A percentile compares a stretch with the other conserved stretches of the same genome.
These are phyloP conservation scores for Verasper variegatus DNA, from an alignment of 2,113 vertebrate species.

Conservation along the genomic window DNA sequence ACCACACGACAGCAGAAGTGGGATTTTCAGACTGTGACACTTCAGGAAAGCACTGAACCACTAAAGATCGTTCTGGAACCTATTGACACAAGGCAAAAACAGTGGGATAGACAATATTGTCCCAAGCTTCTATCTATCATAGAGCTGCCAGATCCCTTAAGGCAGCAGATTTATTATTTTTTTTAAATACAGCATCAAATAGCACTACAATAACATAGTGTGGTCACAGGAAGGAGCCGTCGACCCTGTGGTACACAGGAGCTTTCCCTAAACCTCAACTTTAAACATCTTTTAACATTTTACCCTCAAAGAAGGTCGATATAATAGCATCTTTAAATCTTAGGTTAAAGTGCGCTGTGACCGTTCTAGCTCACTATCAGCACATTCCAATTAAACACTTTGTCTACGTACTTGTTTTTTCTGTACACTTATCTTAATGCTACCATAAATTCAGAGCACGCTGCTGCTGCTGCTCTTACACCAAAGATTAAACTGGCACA, in stretches of 20 bases:
- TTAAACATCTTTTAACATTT: slow-evolving; percentile 29
- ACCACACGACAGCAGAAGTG: neutral
- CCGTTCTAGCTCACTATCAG: slow-evolving; percentile 7
- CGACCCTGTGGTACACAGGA: slow-evolving; percentile 70
- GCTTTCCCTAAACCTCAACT: slow-evolving; percentile 45
- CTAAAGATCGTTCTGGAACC: slow-evolving; percentile 17
- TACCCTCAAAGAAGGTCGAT: slow-evolving; percentile 38
- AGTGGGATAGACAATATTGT: slow-evolving; percentile 31
- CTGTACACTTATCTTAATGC: slow-evolving; percentile 76
- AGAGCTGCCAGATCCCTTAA: slow-evolving; percentile 39
- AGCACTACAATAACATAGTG: slow-evolving; percentile 68
- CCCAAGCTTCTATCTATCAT: slow-evolving; percentile 31
- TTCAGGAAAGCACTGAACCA: slow-evolving; percentile 9
- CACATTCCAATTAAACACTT: slow-evolving; percentile 46
- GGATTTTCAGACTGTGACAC: neutral
- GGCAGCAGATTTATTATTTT: slow-evolving; percentile 26
- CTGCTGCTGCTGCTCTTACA: slow-evolving; percentile 74
- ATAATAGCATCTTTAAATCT: slow-evolving; percentile 44
- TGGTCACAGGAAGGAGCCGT: slow-evolving; percentile 62
- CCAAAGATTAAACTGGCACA: slow-evolving; percentile 76
- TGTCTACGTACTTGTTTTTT: slow-evolving; percentile 46
- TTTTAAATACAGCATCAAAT: slow-evolving; percentile 64
- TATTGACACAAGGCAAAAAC: slow-evolving; percentile 24
- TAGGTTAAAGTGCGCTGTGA: slow-evolving; percentile 40
- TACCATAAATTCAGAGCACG: slow-evolving; percentile 76